Conservation (phyloP, 2,113 vertebrate species). For the Genyomyrus donnyi region DNA sequence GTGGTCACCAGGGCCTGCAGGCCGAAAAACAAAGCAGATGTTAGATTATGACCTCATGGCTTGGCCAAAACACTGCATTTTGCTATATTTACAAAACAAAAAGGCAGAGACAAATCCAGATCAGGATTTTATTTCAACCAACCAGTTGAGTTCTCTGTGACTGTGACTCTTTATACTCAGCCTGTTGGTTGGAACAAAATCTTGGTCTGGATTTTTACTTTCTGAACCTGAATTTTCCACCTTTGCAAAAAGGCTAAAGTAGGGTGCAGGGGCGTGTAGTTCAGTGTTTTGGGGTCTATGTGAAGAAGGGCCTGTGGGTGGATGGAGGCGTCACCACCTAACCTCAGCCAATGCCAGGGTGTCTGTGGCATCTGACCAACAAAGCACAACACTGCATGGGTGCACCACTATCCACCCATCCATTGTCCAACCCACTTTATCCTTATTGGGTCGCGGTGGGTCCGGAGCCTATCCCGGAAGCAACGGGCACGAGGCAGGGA, state of each 20-base stretch:
- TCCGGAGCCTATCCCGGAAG: no score
- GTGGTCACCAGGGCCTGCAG: slow-evolving; percentile 83
- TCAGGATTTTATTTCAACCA: background rate
- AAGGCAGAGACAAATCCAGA: background rate
- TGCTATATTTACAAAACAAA: background rate
- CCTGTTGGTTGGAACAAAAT: background rate
- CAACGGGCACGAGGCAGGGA: no score
- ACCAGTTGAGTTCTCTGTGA: background rate
- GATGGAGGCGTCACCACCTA: background rate
- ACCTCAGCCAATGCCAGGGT: background rate
- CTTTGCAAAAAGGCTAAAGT: background rate
- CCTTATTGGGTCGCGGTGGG: no score
- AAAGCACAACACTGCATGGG: background rate
- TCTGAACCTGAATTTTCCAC: background rate
- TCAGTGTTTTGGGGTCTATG: background rate
- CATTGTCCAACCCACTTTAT: no score
- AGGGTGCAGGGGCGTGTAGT: background rate
- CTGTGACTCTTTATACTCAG: background rate
- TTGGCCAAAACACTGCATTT: background rate
- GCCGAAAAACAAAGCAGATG: background rate
- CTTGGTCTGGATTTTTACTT: background rate
- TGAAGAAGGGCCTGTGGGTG: background rate
- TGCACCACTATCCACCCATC: background rate
- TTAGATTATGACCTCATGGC: background rate
- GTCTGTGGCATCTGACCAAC: background rate